Percentiles rank a stretch among this genome's conserved stretches.
Conservation (phyloP, 2,797 vertebrate species). For the Luscinia megarhynchos region DNA sequence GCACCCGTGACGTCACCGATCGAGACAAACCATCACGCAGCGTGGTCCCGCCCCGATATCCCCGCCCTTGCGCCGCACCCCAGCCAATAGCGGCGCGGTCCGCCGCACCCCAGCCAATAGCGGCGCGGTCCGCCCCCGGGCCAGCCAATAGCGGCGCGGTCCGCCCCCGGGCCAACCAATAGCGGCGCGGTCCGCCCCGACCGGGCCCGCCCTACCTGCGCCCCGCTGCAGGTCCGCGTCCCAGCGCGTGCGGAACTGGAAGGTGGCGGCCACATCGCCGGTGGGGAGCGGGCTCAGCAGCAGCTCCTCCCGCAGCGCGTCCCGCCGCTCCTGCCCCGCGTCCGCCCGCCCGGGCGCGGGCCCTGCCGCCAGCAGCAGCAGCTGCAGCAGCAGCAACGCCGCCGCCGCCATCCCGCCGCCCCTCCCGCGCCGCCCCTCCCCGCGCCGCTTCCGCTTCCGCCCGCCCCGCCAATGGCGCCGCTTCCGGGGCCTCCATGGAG, state of each 20-base stretch:
- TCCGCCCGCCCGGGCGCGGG: not conserved
- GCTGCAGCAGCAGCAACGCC: not conserved
- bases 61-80: too few species aligned
- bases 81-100: not conserved
- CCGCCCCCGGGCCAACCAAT: not conserved
- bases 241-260: slow-evolving; percentile 94
- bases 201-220: slow-evolving; percentile 33
- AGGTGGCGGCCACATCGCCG: slow-evolving; percentile 91
- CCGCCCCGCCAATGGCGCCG: not conserved
- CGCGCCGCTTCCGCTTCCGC: slow-evolving; percentile 35
- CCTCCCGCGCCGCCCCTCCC: not conserved
- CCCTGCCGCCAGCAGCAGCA: not conserved
- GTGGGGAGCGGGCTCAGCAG: slow-evolving; percentile 88
- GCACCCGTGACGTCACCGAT: accelerated
- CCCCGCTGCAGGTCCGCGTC: slow-evolving; percentile 84
- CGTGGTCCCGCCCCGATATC: accelerated
- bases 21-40: accelerated
- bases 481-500: not conserved
- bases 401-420: not conserved
- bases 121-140: not conserved
- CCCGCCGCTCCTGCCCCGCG: slow-evolving; percentile 57
- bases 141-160: not conserved
- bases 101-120: not conserved
- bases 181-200: not conserved
- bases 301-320: slow-evolving; percentile 89